Evolutionary conservation across 2,888 invertebrate genomes (phyloP).

Genomic region (Teleiodes luculella): DNA sequence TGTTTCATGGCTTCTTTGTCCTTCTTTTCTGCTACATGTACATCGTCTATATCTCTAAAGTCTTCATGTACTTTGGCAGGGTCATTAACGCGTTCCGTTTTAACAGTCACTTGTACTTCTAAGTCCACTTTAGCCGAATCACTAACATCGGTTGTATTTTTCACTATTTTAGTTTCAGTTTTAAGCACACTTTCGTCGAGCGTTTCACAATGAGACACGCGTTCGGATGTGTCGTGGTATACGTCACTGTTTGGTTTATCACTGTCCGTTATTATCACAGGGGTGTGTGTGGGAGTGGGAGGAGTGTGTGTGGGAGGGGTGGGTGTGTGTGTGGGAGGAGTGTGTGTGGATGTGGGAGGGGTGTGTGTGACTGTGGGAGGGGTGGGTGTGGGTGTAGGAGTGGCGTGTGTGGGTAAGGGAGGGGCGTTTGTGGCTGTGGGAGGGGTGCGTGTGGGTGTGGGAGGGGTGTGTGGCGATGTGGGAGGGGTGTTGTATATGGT

Average conservation of each 20-base stretch:
- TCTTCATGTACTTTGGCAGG: conserved; percentile 43
- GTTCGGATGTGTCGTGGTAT: conserved; percentile 45
- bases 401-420: conserved; percentile 11
- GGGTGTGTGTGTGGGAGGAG: conserved; percentile 32
- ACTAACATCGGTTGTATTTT: conserved; percentile 41
- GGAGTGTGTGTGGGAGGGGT: conserved; percentile 20
- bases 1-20: conserved; percentile 50
- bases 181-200: conserved; percentile 39
- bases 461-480: conserved; percentile 32
- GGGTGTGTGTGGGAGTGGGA: conserved; percentile 9
- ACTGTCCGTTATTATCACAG: conserved; percentile 12
- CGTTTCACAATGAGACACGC: conserved; percentile 44
- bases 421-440: conserved; percentile 21
- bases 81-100: conserved; percentile 36
- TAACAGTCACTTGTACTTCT: conserved; percentile 43
- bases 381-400: conserved; percentile 30
- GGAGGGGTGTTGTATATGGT: conserved; percentile 49
- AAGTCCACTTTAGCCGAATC: conserved; percentile 42
- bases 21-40: conserved; percentile 28
- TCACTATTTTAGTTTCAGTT: conserved; percentile 49
- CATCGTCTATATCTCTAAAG: conserved; percentile 37
- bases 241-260: conserved; percentile 8
- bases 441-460: conserved; percentile 31
- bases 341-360: conserved; percentile 40
- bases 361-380: conserved; percentile 36